These are phyloP conservation scores for Drosophila insularis DNA, from an alignment of 1,140 invertebrate species.

Conservation along the genomic window DNA sequence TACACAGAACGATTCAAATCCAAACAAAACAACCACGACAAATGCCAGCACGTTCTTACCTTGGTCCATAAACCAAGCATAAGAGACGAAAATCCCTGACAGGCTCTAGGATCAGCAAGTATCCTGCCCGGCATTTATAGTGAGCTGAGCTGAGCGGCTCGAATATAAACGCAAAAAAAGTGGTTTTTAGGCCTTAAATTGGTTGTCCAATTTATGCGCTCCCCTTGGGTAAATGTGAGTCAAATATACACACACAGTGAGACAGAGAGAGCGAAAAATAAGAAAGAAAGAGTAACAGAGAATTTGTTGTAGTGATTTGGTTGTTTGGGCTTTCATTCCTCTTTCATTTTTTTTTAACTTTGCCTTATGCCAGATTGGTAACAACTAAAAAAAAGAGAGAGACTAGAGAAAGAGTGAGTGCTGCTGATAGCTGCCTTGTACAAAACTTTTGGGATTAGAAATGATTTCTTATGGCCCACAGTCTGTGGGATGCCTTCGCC, in stretches of 20 bases:
- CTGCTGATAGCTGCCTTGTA: conserved; percentile 65
- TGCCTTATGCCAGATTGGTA: conserved; percentile 42
- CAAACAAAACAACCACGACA: conserved; percentile 78
- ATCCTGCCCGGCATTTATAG: conserved; percentile 55
- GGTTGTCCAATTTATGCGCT: conserved; percentile 76
- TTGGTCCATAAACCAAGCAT: conserved; percentile 63
- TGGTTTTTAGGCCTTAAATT: conserved; percentile 81
- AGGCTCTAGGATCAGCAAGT: conserved; percentile 33
- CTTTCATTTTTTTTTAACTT: conserved; percentile 4
- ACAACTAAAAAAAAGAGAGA: conserved; percentile 39
- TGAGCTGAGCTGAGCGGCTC: conserved; percentile 55
- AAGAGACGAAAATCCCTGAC: conserved; percentile 13
- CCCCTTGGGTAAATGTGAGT: conserved; percentile 40
- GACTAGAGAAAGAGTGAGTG: background rate
- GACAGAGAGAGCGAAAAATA: background rate
- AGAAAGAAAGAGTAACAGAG: conserved; percentile 23
- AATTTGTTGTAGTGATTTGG: conserved; percentile 49
- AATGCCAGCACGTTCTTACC: conserved; percentile 78
- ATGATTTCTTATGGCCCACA: conserved; percentile 71
- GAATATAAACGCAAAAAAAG: conserved; percentile 73
- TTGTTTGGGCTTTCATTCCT: conserved; percentile 9
- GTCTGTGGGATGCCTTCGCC: conserved; percentile 50
- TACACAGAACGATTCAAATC: conserved; percentile 73
- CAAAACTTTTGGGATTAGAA: conserved; percentile 77
- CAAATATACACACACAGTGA: background rate